Base-by-base conservation (phyloP, 2,888 invertebrate species). In the Odontocolon sp. region DNA sequence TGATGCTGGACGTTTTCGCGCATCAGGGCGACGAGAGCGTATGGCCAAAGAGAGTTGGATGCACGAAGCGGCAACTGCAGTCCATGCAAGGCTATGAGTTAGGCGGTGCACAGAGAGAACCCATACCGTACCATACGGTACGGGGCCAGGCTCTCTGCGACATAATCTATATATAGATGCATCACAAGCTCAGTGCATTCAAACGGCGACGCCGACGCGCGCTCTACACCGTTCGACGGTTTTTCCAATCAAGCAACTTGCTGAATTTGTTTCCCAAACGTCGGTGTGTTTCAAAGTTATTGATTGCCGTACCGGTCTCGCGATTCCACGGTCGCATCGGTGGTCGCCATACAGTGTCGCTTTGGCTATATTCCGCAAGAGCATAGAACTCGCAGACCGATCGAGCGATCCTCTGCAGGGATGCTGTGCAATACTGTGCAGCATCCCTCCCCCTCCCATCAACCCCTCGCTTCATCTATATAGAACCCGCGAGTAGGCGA, bases 261-360 rank as follows among this genome's bases (percentile, higher is more conserved):
- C 85, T 84, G 84, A 85, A 83, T 85, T 84, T 83, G 84, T 80
- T 82, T 80, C 72, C 81, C 80, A 82, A 84, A 81, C 81, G 83
- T 82, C 82, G 82, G 79, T 82, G 79, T 83, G 81, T 82, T 83
- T 83, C 80, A 80, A 80, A 82, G 81, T 82, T 83, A 88, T 89
- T 88, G 89, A 89, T 88, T 88, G 87, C 83, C 83, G 75, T 80
- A 72, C 66, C n/a, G n/a, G n/a, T n/a, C n/a, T n/a, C 64, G 69
- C 77, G 79, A 56, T 54, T 63, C 72, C 71, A 59, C 59, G 52
- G 72, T 71, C 78, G 63, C 63, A 14, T 61, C 67, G 52, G 69
- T 47, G 31, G 9, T 23, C 31, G 68, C 28, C 42, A 47, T 56
- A 67, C 57, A 38, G 45, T 21, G 38, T 45, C 57, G 68, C 36